Base-by-base conservation (phyloP, 37 sponge, comb jelly and placozoan species). In the Ianthella basta region DNA sequence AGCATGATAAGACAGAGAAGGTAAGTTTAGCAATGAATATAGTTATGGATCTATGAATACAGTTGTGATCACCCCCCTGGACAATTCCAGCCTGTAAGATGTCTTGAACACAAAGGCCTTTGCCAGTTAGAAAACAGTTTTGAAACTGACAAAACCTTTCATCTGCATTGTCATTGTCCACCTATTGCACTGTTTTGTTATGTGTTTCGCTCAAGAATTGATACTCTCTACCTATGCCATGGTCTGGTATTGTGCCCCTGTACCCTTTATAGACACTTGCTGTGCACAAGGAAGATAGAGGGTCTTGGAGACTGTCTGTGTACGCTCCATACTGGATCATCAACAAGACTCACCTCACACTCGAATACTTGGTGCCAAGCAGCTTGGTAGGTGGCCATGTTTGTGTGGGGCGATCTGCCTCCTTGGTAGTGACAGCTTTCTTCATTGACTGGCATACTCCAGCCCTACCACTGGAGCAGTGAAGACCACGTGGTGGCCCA, bases 281-380 rank as follows among this genome's bases (percentile, higher is more conserved):
- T 55, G 59, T 80, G n/a, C 65, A 80, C 27, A 85, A 37, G 36
- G 91, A 90, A 41, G 83, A 87, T 16, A 35, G 72, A 15, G 90
- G 90, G 19, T 91, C 89, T 15, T 78, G 86, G 21, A 85, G 82
- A 54, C 34, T 92, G 36, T 85, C 72, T 24, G 21, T 96, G n/a
- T 96, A 74, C 84, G 72, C 87, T 78, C 87, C 97, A 41, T 91
- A 91, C 80, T 96, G 97, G 97, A 84, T 96, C 80, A 69, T 94
- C 75, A 96, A 96, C 84, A 96, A 96, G 78, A 89, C 97, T 20
- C 86, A 81, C 0, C 60, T 91, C 18, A 67, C 66, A 50, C 72
- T 96, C 34, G 84, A 94, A 23, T 96, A 96, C 80, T 35, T 59
- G 55, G 88, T 94, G 6, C 33, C 16, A 41, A 44, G 78, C 23